phyloP scores from a whole-genome alignment of 2,797 vertebrate species.

The Hydrolagus colliei region DNA sequence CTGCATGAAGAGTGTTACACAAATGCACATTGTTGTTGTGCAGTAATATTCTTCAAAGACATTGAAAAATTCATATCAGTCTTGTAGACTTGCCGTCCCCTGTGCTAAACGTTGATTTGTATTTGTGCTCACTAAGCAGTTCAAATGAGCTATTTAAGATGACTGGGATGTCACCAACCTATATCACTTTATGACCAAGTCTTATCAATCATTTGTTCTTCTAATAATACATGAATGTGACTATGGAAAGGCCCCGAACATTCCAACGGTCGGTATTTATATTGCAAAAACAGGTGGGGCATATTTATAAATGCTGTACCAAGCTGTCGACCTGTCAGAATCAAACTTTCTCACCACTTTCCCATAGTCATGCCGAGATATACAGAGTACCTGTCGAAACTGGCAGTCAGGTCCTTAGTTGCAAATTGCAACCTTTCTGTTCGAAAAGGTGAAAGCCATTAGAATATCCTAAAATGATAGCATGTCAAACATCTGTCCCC shows the following conservation, averaged over 20 bases:
- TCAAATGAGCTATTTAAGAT: neutral
- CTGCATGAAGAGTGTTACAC: no score
- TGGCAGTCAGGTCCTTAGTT: neutral
- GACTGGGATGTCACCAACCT: neutral
- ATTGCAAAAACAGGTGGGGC: conserved; percentile 1
- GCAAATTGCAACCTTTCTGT: neutral
- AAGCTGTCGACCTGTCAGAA: neutral
- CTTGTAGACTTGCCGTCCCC: neutral
- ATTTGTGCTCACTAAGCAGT: neutral
- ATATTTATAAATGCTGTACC: neutral
- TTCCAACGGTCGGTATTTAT: neutral
- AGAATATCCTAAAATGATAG: conserved; percentile 29
- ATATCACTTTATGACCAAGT: neutral
- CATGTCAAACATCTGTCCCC: conserved; percentile 1
- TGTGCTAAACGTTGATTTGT: neutral
- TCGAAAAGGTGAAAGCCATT: conserved; percentile 28
- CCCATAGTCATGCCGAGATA: no score
- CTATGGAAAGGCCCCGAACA: conserved; percentile 41
- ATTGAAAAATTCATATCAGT: neutral
- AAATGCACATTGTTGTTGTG: no score
- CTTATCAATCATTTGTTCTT: neutral
- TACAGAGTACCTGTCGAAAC: neutral
- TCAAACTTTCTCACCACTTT: neutral
- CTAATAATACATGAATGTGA: neutral
- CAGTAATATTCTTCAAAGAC: neutral